Base-by-base conservation (phyloP, 2,113 vertebrate species). In the Phylloscopus whistleri region DNA sequence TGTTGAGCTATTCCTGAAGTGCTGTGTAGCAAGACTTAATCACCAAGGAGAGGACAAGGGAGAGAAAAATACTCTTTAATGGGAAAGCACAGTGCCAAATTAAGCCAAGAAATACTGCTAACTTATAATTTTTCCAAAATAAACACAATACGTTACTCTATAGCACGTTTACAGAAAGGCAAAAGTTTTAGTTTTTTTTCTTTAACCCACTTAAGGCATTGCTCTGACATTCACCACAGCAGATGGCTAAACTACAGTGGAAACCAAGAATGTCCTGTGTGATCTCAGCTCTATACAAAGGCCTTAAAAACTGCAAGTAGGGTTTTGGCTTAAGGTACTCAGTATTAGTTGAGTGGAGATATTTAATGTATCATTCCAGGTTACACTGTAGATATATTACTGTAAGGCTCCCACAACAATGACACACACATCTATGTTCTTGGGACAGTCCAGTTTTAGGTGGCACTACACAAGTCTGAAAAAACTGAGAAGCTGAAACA, bases 311-410 rank as follows among this genome's bases (percentile, higher is more conserved):
- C 27, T 24, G 39, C 23, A 91, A 95, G 48, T 22, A 78, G 13
- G 10, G 12, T 11, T 84, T 89, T 87, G 49, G 27, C 62, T 63
- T 51, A 72, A 82, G 39, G 27, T 37, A 78, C 4, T 69, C 30
- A 51, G 4, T 31, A 55, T 37, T 16, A 79, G 16, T 16, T 58
- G 43, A 43, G 20, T 28, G n/a, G 18, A 69, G 17, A 56, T 66
- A 51, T 27, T 39, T 31, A 3, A 37, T 6, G 4, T 27, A 73
- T 53, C 18, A 49, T 37, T 74, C 23, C 52, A 63, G 14, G 48
- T 86, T 58, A 60, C 48, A 59, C 2, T 0, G 0, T 4, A 22
- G 16, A 30, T 68, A 2, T 9, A 44, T 39, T 28, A 68, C 35
- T 56, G 21, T 41, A 79, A 82, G 4, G 5, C 22, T 68, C 27